Evolutionary conservation across 2,888 invertebrate genomes (phyloP).

Genomic region (Tromatobia lineatoria): DNA sequence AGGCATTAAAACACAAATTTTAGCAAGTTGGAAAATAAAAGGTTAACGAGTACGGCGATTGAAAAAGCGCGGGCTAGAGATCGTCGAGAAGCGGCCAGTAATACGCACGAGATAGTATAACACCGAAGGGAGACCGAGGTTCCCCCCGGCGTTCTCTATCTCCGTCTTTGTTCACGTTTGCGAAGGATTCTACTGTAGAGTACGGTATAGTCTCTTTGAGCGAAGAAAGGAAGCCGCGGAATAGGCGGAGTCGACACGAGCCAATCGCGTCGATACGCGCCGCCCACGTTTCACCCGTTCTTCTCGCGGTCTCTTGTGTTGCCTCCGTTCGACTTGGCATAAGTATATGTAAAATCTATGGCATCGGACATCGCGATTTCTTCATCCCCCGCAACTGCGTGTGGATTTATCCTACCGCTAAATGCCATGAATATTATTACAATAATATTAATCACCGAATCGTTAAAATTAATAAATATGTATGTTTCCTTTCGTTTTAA

Average conservation of each 20-base stretch:
- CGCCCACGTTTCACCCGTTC: conserved; percentile 82
- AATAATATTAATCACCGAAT: not conserved
- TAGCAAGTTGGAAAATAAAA: not conserved
- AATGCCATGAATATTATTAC: conserved; percentile 21
- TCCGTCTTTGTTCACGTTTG: conserved; percentile 63
- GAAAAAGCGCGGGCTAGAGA: conserved; percentile 54
- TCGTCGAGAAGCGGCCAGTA: conserved; percentile 19
- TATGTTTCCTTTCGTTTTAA: conserved; percentile 77
- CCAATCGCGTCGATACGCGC: conserved; percentile 83
- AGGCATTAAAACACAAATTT: not conserved
- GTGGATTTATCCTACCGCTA: not conserved
- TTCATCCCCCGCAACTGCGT: too few species aligned
- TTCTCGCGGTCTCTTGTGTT: conserved; percentile 72
- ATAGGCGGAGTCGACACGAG: conserved; percentile 83
- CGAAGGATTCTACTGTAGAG: conserved; percentile 39
- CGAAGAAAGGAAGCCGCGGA: conserved; percentile 78
- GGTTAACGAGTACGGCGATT: not conserved
- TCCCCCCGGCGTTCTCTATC: conserved; percentile 56
- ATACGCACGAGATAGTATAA: conserved; percentile 21
- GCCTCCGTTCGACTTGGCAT: conserved; percentile 14
- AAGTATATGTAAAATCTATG: conserved; percentile 10
- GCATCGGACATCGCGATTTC: not conserved
- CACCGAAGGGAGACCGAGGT: conserved; percentile 39
- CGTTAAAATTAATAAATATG: not conserved
- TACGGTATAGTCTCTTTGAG: conserved; percentile 47